These are phyloP conservation scores for Hemichromis elongatus DNA, from an alignment of 2,113 vertebrate genomes.

Conservation along the genomic window DNA sequence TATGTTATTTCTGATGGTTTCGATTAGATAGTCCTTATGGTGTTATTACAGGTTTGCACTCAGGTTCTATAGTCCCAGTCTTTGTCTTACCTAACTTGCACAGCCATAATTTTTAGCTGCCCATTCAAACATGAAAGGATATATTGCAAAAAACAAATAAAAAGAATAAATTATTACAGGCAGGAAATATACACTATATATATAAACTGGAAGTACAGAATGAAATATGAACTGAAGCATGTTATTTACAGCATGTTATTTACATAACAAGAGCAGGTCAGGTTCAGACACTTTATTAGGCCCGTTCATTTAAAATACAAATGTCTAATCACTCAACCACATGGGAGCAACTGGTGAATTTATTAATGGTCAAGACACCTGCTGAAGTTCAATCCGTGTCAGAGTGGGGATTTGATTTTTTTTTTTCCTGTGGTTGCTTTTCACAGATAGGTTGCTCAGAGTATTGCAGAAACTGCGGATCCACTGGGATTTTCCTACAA, in stretches of 20 bases:
- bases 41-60: neutral
- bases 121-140: neutral
- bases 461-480: neutral
- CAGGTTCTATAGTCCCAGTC: neutral
- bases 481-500: neutral
- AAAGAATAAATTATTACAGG: neutral
- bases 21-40: neutral
- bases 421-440: neutral
- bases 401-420: neutral
- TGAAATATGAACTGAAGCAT: neutral
- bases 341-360: neutral
- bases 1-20: neutral
- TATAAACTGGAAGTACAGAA: neutral
- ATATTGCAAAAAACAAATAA: neutral
- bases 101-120: neutral
- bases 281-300: neutral
- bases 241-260: neutral
- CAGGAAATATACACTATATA: neutral
- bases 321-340: neutral
- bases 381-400: neutral
- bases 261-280: neutral
- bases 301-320: neutral
- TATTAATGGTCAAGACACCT: neutral
- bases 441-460: neutral
- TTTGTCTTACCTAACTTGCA: neutral